Evolutionary conservation across 2,797 vertebrate species (phyloP).

Genomic region (Neoniphon sammara): DNA sequence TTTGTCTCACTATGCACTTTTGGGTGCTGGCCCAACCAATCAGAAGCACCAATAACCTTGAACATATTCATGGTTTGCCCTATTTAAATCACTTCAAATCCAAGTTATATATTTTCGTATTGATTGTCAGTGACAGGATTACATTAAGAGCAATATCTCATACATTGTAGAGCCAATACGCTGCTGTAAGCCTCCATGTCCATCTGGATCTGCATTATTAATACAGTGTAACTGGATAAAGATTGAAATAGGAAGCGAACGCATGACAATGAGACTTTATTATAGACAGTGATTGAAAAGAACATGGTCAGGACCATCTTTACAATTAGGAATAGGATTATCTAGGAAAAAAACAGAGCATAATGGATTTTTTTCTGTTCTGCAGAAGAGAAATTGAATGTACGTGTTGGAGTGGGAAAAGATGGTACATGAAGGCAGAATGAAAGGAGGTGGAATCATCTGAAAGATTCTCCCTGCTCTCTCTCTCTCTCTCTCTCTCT

Average conservation of each 20-base stretch:
- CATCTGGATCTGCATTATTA: neutral
- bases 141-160: too few species aligned
- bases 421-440: slow-evolving; percentile 34
- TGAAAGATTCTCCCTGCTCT: slow-evolving; percentile 44
- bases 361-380: slow-evolving; percentile 27
- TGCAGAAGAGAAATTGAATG: slow-evolving; percentile 31
- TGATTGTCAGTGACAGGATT: too few species aligned
- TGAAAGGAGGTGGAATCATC: slow-evolving; percentile 40
- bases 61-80: too few species aligned
- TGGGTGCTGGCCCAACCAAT: too few species aligned
- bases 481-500: slow-evolving; percentile 24
- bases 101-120: too few species aligned
- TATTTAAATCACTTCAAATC: too few species aligned
- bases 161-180: too few species aligned
- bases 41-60: too few species aligned
- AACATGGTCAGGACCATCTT: slow-evolving; percentile 10
- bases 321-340: too few species aligned
- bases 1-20: too few species aligned
- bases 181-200: neutral
- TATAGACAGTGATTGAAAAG: slow-evolving; percentile 8
- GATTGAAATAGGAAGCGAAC: slow-evolving; percentile 15
- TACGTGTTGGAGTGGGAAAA: slow-evolving; percentile 27
- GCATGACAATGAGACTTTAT: neutral
- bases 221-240: neutral
- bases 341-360: neutral